These are phyloP conservation scores for Zhuqinia jingwanae DNA, from an alignment of 2,888 invertebrate species.

Conservation along the genomic window DNA sequence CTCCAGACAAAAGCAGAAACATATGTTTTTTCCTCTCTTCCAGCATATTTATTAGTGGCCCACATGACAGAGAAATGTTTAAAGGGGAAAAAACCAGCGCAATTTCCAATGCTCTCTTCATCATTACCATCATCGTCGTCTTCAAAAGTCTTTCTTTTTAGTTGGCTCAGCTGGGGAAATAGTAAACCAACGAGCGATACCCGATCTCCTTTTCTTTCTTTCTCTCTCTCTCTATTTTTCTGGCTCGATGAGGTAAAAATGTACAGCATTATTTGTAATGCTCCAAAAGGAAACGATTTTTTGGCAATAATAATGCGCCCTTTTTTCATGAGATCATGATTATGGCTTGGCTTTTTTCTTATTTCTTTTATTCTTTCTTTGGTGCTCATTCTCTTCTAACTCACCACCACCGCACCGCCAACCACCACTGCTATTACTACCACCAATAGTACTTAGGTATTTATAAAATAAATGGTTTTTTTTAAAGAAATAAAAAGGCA, in stretches of 20 bases:
- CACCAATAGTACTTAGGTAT: too few relatives aligned
- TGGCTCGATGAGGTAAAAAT: background rate
- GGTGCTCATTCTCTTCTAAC: slow-evolving; percentile 13
- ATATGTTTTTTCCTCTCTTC: background rate
- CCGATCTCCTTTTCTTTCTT: background rate
- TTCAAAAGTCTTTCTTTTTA: background rate
- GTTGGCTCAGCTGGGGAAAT: too few relatives aligned
- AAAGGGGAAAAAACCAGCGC: background rate
- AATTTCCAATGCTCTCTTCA: slow-evolving; percentile 18
- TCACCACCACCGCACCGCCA: background rate
- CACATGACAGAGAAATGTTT: background rate
- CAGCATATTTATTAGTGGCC: slow-evolving; percentile 4
- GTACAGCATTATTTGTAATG: slow-evolving; percentile 28
- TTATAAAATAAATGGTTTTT: slow-evolving; percentile 44
- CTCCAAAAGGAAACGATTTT: slow-evolving; percentile 51
- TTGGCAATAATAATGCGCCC: slow-evolving; percentile 63
- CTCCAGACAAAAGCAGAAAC: background rate
- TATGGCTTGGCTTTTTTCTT: slow-evolving; percentile 36
- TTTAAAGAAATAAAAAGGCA: slow-evolving; percentile 4
- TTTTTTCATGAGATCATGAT: slow-evolving; percentile 61
- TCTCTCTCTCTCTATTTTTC: background rate
- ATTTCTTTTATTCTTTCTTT: slow-evolving; percentile 34
- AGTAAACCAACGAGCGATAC: too few relatives aligned
- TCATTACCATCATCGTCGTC: background rate
- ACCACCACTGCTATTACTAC: too few relatives aligned